A percentile compares a stretch with the other conserved stretches of the same genome.
Evolutionary conservation across 1,140 invertebrate genomes (phyloP).

Genomic region (Pemphigus obesinymphae): DNA sequence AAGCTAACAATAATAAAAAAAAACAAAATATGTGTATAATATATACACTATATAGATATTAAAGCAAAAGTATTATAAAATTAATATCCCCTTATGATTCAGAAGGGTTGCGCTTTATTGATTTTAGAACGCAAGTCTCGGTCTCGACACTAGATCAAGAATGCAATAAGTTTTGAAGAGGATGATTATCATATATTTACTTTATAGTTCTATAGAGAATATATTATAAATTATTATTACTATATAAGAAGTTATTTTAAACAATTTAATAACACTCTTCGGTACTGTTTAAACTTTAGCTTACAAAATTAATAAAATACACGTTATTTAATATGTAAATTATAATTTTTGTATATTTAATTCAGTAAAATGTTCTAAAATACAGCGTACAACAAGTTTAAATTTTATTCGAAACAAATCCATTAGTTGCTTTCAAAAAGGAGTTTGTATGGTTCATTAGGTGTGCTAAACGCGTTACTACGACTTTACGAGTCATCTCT

Average conservation of each 20-base stretch:
- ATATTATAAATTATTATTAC: slow-evolving; percentile 6
- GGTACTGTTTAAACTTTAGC: background rate
- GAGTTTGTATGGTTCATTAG: background rate
- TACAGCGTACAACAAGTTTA: background rate
- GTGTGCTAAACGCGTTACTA: background rate
- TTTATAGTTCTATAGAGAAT: background rate
- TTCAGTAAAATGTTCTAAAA: background rate
- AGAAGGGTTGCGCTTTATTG: slow-evolving; percentile 4
- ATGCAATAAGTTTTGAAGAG: background rate
- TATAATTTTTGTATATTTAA: background rate
- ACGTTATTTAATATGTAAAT: background rate
- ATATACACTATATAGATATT: background rate
- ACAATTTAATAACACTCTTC: background rate
- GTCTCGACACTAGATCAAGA: background rate
- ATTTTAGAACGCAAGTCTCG: background rate
- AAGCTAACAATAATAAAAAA: background rate
- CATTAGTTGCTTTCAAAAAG: background rate
- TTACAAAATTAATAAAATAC: background rate
- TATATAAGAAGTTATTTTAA: background rate
- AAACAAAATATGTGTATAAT: background rate
- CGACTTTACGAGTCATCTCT: background rate
- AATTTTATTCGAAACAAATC: background rate
- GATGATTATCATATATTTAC: slow-evolving; percentile 7
- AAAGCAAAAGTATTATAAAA: background rate
- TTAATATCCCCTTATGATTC: background rate